These are phyloP conservation scores for Dunckerocampus dactyliophorus DNA, from an alignment of 2,113 vertebrate species.

Conservation along the genomic window DNA sequence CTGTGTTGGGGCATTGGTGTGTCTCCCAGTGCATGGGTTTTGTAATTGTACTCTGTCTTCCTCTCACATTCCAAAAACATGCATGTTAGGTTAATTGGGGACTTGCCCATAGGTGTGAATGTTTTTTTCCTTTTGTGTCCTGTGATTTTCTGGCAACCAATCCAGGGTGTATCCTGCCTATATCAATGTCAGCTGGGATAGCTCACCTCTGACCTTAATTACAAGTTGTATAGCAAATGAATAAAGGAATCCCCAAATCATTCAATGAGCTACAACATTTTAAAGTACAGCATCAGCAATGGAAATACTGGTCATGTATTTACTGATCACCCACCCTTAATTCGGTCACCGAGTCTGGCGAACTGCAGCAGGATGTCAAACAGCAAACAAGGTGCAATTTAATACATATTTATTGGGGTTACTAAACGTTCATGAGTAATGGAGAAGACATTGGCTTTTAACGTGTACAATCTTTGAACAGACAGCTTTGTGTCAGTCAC, in stretches of 20 bases:
- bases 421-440: not conserved
- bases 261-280: not conserved
- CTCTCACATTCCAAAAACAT: no score
- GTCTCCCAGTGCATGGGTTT: no score
- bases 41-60: no score
- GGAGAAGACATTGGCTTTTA: not conserved
- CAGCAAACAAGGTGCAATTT: not conserved
- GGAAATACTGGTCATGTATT: no score
- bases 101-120: no score
- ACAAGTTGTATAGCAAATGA: not conserved
- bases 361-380: not conserved
- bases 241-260: not conserved
- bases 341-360: not conserved
- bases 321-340: no score
- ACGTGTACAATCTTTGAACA: not conserved
- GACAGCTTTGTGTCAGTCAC: constrained; percentile 11
- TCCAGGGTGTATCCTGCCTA: not conserved
- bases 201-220: not conserved
- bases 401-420: constrained; percentile 8
- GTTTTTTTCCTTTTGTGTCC: no score
- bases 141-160: no score
- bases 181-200: not conserved
- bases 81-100: no score
- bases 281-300: not conserved
- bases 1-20: no score